Evolutionary conservation across 2,797 vertebrate species (phyloP).

Genomic region (Poeciliopsis presidionis): DNA sequence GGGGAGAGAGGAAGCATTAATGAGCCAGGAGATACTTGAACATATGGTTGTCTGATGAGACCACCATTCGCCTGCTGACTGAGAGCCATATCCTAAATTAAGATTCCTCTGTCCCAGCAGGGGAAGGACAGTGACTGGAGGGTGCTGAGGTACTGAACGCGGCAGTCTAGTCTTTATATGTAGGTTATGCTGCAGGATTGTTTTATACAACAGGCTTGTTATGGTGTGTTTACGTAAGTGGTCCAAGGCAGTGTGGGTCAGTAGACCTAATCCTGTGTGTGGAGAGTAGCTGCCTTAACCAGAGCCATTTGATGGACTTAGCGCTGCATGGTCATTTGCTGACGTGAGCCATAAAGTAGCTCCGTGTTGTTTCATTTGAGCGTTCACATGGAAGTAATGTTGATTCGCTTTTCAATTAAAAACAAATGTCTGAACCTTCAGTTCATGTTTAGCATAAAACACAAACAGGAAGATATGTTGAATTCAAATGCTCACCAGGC

Average conservation of each 20-base stretch:
- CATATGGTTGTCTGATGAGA: conserved; percentile 75
- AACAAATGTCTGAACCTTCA: not conserved
- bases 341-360: conserved; percentile 55
- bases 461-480: not conserved
- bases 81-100: conserved; percentile 70
- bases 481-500: not conserved
- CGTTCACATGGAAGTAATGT: conserved; percentile 13
- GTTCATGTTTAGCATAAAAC: not conserved
- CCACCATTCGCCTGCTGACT: conserved; percentile 71
- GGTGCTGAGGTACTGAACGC: conserved; percentile 43
- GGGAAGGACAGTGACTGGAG: conserved; percentile 36
- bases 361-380: conserved; percentile 41
- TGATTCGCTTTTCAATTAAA: not conserved
- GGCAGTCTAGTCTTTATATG: conserved; percentile 28
- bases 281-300: conserved; percentile 56
- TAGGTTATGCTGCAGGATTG: conserved; percentile 22
- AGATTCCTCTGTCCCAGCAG: conserved; percentile 63
- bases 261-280: conserved; percentile 65
- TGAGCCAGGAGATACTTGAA: conserved; percentile 64
- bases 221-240: conserved; percentile 51
- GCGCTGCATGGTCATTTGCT: conserved; percentile 48
- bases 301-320: conserved; percentile 77
- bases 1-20: conserved; percentile 52
- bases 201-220: conserved; percentile 45
- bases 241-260: conserved; percentile 57